Conservation (phyloP, 2,888 invertebrate genomes). For the Heterodera filipjevi region DNA sequence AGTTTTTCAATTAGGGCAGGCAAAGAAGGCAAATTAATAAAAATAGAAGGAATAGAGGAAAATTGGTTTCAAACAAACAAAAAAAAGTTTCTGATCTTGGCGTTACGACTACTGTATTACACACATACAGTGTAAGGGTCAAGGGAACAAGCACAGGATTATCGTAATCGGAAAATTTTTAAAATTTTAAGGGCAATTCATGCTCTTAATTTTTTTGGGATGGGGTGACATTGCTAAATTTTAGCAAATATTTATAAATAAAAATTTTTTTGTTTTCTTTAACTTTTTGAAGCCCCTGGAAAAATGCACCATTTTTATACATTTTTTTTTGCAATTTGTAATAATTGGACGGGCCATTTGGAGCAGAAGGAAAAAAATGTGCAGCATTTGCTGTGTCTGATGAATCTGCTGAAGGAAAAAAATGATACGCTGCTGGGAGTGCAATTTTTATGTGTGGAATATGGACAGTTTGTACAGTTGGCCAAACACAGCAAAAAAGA, state of each 20-base stretch:
- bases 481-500: background rate
- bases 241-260: background rate
- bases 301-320: background rate
- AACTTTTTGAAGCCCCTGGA: background rate
- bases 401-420: background rate
- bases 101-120: no score
- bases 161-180: no score
- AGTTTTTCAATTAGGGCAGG: background rate
- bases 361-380: background rate
- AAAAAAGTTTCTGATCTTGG: no score
- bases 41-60: no score
- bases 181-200: no score
- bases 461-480: background rate
- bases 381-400: background rate
- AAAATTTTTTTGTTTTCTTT: background rate
- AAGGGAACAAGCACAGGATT: no score
- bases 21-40: no score
- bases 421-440: background rate
- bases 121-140: no score
- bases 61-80: no score
- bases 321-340: slow-evolving; percentile 5
- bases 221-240: no score
- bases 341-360: background rate
- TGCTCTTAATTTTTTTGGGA: no score
- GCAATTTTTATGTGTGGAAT: background rate